Evolutionary conservation across 2,888 invertebrate genomes (phyloP), one percentile per base, ranked within the genome.

Genomic region (Ptilodon capucinus): DNA sequence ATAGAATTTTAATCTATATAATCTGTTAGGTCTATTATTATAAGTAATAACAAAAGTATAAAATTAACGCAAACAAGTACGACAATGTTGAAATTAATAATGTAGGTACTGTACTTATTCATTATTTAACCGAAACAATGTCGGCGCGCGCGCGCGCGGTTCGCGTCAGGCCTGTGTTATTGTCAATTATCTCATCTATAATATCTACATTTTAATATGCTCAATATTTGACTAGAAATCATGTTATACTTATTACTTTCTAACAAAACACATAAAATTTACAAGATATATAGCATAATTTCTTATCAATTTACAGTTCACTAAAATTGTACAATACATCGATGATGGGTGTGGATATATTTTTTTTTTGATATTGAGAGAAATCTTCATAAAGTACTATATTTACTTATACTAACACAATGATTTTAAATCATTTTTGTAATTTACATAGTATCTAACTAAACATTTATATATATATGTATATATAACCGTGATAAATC

Each of bases 201-300:
- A 81, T 84, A 87, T 84, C 86, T 90, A 90, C 87, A 83, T 78
- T 84, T 86, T 83, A 85, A 86, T 89, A 88, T 86, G 89, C 83
- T 91, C 86, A 87, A 90, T 89, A 88, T 86, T 89, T 91, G 91
- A 91, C 91, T 91, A 91, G 91, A 91, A 91, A 89, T 87, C 90
- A 86, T 90, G 86, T 87, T 87, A 84, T 84, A 86, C 80, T 84
- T 81, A 84, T 85, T 86, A 87, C 75, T 82, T 79, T 86, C 84
- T 86, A 89, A 87, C 81, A 87, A 87, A 87, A 88, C 86, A 83
- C 84, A 85, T 77, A 78, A 80, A 81, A 84, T 89, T 82, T 90
- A 90, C 89, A 90, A 71, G 73, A 76, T 84, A 86, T 87, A 88
- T 86, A 86, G 82, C 85, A 86, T 81, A 81, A 83, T 84, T 85